phyloP scores from a whole-genome alignment of 2,113 vertebrate genomes.

The Hyperoodon ampullatus region DNA sequence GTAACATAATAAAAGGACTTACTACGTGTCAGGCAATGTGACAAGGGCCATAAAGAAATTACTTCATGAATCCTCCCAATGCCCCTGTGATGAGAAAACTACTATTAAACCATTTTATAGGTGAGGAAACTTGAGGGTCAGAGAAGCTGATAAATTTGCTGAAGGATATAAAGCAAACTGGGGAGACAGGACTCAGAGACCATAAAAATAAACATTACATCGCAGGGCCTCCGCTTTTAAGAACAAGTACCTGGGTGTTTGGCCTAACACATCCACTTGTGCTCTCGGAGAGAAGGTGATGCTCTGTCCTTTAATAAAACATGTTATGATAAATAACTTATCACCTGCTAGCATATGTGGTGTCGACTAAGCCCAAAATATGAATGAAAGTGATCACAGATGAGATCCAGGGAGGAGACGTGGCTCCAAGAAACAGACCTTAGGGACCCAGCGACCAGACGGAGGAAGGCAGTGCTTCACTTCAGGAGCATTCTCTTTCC shows the following conservation, averaged over 20 bases:
- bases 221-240: neutral
- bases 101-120: neutral
- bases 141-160: neutral
- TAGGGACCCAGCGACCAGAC: neutral
- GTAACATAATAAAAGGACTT: neutral
- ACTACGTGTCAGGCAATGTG: neutral
- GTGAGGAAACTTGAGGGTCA: neutral
- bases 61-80: neutral
- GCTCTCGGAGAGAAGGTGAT: neutral
- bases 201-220: neutral
- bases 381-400: neutral
- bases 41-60: neutral
- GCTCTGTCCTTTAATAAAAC: neutral
- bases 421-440: neutral
- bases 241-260: neutral
- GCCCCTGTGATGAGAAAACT: neutral
- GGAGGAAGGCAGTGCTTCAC: neutral
- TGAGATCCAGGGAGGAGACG: neutral
- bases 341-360: neutral
- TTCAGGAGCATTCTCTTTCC: neutral
- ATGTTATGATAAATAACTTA: neutral
- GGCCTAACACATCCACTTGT: neutral
- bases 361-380: neutral
- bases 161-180: neutral
- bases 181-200: neutral